These are phyloP conservation scores for Saccostrea glomerata DNA, from an alignment of 1,140 invertebrate genomes.

Conservation along the genomic window DNA sequence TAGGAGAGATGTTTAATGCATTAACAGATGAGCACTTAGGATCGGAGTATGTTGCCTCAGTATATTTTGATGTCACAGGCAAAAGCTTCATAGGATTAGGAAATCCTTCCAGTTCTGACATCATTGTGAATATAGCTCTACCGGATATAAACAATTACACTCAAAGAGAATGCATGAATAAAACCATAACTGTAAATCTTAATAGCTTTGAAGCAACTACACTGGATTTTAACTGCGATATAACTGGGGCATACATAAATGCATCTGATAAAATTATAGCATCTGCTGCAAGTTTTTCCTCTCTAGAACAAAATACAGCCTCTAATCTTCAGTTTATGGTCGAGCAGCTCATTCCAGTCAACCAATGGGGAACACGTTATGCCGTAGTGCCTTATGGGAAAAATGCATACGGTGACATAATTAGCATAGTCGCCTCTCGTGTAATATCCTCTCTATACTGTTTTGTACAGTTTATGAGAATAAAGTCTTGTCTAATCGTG, in stretches of 20 bases:
- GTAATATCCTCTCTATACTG: no score
- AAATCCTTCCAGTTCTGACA: neutral
- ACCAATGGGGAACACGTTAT: neutral
- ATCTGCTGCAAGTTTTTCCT: neutral
- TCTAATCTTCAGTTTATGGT: constrained; percentile 13
- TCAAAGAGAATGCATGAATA: neutral
- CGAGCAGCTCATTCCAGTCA: constrained; percentile 18
- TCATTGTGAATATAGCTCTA: neutral
- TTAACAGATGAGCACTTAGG: neutral
- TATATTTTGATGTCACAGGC: neutral
- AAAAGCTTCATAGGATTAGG: neutral
- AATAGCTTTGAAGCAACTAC: neutral
- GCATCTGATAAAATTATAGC: neutral
- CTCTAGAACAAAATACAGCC: neutral
- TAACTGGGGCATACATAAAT: neutral
- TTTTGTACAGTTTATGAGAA: no score
- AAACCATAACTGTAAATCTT: neutral
- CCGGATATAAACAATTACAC: neutral
- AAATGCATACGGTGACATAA: constrained; percentile 5
- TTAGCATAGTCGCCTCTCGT: neutral
- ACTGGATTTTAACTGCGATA: neutral
- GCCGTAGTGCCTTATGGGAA: neutral
- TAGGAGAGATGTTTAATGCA: neutral
- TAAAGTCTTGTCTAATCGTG: no score
- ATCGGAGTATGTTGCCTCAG: neutral